Evolutionary conservation across 2,797 vertebrate genomes (phyloP).

Genomic region (Tapera naevia): DNA sequence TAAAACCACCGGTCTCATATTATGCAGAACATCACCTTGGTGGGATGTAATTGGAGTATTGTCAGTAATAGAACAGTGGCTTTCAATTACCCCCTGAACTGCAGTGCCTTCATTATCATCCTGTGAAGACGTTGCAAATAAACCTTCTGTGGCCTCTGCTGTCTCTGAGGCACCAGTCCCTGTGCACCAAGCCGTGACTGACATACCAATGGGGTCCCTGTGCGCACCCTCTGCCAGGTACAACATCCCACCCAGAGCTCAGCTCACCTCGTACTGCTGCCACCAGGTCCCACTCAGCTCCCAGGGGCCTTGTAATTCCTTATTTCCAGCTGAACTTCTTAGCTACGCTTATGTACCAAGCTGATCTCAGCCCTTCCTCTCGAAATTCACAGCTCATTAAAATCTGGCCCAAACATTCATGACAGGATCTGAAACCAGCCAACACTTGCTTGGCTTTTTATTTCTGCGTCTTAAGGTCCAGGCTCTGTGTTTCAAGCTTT

Average conservation of each 20-base stretch:
- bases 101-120: background rate
- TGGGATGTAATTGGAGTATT: background rate
- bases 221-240: background rate
- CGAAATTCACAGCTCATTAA: background rate
- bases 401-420: background rate
- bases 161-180: background rate
- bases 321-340: background rate
- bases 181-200: background rate
- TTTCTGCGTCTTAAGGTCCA: background rate
- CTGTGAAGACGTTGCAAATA: background rate
- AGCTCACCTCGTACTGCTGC: background rate
- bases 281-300: background rate
- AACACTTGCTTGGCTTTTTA: background rate
- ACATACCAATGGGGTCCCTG: background rate
- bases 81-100: slow-evolving; percentile 15
- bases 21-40: background rate
- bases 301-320: background rate
- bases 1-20: background rate
- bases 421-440: background rate
- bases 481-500: background rate
- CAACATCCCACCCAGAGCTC: background rate
- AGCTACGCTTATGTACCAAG: rapidly evolving
- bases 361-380: background rate
- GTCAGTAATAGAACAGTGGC: background rate
- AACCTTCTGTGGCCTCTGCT: background rate